phyloP scores from a whole-genome alignment of 1,140 invertebrate species.

The Chionoecetes opilio region DNA sequence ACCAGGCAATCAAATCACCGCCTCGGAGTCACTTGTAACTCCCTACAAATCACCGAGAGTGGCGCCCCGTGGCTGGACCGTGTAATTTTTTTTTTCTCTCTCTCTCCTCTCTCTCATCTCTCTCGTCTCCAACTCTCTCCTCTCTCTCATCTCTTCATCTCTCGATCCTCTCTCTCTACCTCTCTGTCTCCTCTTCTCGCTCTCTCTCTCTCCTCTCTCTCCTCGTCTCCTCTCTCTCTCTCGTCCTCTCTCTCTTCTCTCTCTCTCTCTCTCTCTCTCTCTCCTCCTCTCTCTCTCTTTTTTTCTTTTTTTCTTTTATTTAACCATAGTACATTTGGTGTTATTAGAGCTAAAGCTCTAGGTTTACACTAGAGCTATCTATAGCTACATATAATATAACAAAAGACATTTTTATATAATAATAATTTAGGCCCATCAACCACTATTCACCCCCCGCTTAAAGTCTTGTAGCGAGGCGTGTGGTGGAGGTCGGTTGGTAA shows the following conservation, averaged over 20 bases:
- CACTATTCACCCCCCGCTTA: no score
- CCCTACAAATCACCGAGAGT: no score
- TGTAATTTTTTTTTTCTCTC: neutral
- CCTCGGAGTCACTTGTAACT: no score
- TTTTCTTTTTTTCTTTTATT: no score
- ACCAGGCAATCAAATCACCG: no score
- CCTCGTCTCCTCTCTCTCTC: neutral
- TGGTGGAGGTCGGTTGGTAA: neutral
- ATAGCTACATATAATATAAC: neutral
- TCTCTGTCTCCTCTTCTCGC: neutral
- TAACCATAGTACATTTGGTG: no score
- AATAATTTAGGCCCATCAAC: no score
- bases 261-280: neutral
- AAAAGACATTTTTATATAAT: neutral
- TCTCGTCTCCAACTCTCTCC: no score
- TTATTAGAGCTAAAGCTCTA: no score
- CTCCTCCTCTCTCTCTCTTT: neutral
- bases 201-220: neutral
- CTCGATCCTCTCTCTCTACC: no score
- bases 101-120: neutral
- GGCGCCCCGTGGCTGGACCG: neutral
- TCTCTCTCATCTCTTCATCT: no score
- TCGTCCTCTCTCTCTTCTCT: neutral
- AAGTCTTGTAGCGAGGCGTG: neutral
- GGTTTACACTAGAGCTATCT: no score